Base-by-base conservation (phyloP, 1,140 invertebrate species). In the Scaptomyza montana region DNA sequence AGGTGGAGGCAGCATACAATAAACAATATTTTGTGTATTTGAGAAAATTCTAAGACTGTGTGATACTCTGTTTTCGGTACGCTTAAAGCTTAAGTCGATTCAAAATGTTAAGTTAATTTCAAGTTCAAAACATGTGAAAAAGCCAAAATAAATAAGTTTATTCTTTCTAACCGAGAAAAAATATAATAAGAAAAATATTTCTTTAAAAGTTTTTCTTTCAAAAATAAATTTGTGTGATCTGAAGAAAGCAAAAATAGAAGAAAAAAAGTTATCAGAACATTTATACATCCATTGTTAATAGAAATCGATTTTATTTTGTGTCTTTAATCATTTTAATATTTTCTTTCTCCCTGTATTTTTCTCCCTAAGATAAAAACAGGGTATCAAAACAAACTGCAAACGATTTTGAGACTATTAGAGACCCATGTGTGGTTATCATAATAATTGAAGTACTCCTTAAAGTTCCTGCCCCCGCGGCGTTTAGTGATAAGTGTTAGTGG, bases 11-110 rank as follows among this genome's bases (percentile, higher is more conserved):
- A 50, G 21, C 19, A 53, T 5, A 65, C 55, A 53, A 82, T 75
- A 82, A 82, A 78, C 75, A 82, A 82, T 41, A 74, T 57, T 45
- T 54, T 60, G 5, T 33, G n/a, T 10, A 30, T 5, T 5, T 5
- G 5, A 33, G n/a, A 1, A 9, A 9, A 10, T 8, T 7, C n/a
- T 1, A 46, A 8, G 28, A 10, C 56, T 6, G 9, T 3, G 2
- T 0, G 2, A 47, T 59, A 28, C 56, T 47, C 56, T 59, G 25
- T 30, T 33, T 16, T 7, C 3, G 2, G 13, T 12, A 9, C 5
- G 16, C 9, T 54, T 0, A 16, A 39, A 25, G 21, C 21, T 25
- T 25, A 25, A 25, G 3, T 2, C 21, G 21, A 3, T 25, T 25
- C 21, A 2, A 25, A 25, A 16, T 16, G 16, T 16, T 16, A 16